These are phyloP conservation scores for Menidia beryllina DNA, from an alignment of 2,113 vertebrate genomes.

Conservation along the genomic window DNA sequence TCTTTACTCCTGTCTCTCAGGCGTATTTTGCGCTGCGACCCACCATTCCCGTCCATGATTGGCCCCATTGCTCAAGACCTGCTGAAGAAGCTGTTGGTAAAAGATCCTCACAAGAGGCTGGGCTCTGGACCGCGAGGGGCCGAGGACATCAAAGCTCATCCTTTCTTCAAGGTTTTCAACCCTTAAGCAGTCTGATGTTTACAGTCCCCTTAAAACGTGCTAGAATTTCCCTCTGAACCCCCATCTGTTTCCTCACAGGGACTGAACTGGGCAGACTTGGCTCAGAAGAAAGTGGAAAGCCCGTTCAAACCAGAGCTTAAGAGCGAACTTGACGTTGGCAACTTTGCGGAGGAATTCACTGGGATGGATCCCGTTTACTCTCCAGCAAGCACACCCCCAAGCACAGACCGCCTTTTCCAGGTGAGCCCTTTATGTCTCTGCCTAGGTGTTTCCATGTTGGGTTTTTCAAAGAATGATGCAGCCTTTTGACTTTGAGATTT, in stretches of 20 bases:
- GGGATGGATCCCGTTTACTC: constrained; percentile 93
- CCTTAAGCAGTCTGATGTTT: background rate
- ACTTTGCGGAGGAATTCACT: constrained; percentile 93
- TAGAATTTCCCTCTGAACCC: constrained; percentile 6
- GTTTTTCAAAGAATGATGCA: background rate
- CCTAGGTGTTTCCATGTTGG: background rate
- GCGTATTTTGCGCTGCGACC: constrained; percentile 91
- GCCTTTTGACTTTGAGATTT: too few relatives aligned
- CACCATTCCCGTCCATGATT: constrained; percentile 89
- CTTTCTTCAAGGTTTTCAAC: constrained; percentile 88
- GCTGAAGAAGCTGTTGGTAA: constrained; percentile 87
- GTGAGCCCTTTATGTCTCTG: constrained; percentile 59
- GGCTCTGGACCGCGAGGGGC: constrained; percentile 88
- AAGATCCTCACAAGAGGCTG: constrained; percentile 90
- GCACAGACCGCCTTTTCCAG: constrained; percentile 90
- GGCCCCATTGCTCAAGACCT: constrained; percentile 88
- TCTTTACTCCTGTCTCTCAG: constrained; percentile 58
- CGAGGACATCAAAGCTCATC: constrained; percentile 88
- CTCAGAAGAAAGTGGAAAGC: constrained; percentile 84
- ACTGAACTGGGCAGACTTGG: constrained; percentile 87
- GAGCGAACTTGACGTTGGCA: constrained; percentile 90
- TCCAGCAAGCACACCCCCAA: constrained; percentile 88
- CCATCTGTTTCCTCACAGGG: constrained; percentile 70
- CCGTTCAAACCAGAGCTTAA: constrained; percentile 91
- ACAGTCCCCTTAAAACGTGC: background rate